These are phyloP conservation scores for Leiothrix lutea DNA, from an alignment of 2,113 vertebrate species.

Conservation along the genomic window DNA sequence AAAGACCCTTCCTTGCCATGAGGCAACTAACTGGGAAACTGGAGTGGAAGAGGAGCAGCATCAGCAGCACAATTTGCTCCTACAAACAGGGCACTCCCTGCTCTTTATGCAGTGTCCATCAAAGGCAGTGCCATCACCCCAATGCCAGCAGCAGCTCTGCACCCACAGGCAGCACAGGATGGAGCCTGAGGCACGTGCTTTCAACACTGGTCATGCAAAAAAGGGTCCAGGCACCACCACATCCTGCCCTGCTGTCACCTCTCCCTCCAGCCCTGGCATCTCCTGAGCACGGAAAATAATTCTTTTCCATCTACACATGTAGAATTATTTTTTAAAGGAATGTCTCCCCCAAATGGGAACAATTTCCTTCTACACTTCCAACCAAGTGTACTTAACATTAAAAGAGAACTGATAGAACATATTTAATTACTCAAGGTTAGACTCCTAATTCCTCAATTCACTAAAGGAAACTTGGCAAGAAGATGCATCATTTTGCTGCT, in stretches of 20 bases:
- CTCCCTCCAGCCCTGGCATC: neutral
- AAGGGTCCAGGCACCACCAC: neutral
- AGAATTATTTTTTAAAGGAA: slow-evolving; percentile 66
- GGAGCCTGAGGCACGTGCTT: accelerated
- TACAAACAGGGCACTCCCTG: neutral
- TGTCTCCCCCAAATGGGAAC: slow-evolving; percentile 80
- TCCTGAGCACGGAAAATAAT: neutral
- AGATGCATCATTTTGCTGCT: slow-evolving; percentile 84
- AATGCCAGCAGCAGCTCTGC: neutral
- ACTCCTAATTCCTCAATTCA: slow-evolving; percentile 86
- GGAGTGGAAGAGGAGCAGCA: neutral
- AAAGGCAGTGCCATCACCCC: neutral
- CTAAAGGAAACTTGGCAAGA: slow-evolving; percentile 86
- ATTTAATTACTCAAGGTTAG: slow-evolving; percentile 88
- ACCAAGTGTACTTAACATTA: slow-evolving; percentile 84
- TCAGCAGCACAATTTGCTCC: neutral
- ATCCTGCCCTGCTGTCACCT: slow-evolving; percentile 30
- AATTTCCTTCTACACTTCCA: slow-evolving; percentile 78
- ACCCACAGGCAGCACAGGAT: neutral
- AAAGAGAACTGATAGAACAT: slow-evolving; percentile 85
- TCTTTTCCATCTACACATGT: neutral
- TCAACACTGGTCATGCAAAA: accelerated
- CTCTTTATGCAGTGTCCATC: accelerated
- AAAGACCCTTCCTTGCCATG: neutral
- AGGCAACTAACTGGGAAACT: neutral